These are phyloP conservation scores for Magallana angulata DNA, from an alignment of 1,140 invertebrate species.

Conservation along the genomic window DNA sequence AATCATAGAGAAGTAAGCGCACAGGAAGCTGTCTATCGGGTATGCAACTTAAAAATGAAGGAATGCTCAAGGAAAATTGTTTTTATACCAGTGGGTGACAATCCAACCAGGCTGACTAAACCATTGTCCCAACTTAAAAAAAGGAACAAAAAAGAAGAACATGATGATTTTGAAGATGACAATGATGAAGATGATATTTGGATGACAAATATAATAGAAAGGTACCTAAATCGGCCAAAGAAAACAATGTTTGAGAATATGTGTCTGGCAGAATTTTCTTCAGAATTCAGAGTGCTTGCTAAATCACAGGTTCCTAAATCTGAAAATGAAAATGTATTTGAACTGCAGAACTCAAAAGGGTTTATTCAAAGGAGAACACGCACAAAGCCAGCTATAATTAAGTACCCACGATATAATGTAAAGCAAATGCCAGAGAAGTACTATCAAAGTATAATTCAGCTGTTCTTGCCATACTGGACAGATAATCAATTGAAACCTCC, in stretches of 20 bases:
- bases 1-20: neutral
- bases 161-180: neutral
- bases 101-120: slow-evolving; percentile 5
- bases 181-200: slow-evolving; percentile 37
- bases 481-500: slow-evolving; percentile 48
- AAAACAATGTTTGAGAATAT: neutral
- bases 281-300: slow-evolving; percentile 50
- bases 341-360: slow-evolving; percentile 51
- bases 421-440: slow-evolving; percentile 52
- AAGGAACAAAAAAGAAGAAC: too few species aligned
- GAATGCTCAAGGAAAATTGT: too few species aligned
- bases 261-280: slow-evolving; percentile 57
- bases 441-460: slow-evolving; percentile 24
- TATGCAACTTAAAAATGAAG: too few species aligned
- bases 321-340: slow-evolving; percentile 20
- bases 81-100: too few species aligned
- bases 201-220: neutral
- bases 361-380: slow-evolving; percentile 46
- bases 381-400: too few species aligned
- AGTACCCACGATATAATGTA: slow-evolving; percentile 42
- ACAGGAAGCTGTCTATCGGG: too few species aligned
- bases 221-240: neutral
- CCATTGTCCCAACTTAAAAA: neutral
- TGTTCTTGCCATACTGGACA: slow-evolving; percentile 51
- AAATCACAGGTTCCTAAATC: slow-evolving; percentile 36